Base-by-base conservation (phyloP, 2,113 vertebrate species). In the Okapia johnstoni region DNA sequence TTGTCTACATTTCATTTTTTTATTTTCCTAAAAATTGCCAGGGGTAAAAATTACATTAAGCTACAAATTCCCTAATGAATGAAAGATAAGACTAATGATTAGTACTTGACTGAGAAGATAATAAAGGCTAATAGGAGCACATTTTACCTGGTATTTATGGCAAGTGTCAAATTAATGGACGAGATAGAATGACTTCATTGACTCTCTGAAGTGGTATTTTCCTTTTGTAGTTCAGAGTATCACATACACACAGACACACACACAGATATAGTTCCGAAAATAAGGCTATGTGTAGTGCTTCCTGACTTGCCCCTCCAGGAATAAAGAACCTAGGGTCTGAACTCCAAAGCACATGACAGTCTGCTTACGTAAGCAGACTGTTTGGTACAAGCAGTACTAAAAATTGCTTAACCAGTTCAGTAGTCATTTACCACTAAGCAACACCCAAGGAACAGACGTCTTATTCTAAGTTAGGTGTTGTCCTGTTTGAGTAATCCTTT, bases 121-220 rank as follows among this genome's bases (percentile, higher is more conserved):
- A 80, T 83, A 36, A 85, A 93, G 33, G 58, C 58, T 73, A 84
- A 93, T 15, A 76, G n/a, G 43, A 77, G 4, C n/a, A 83, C n/a
- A 1, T 89, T 79, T 89, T 84, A 43, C 25, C 57, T 55, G 3
- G 21, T 92, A 93, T 85, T 95, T 90, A 95, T 87, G 57, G 36
- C 52, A 93, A 93, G 23, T 58, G 63, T 96, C 66, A 95, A 94
- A 89, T 92, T 96, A 93, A 84, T 84, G 70, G 13, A 89, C 26
- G 46, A 94, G 55, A 76, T 25, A 88, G 40, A 97, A 96, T 81
- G 26, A 95, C 93, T 92, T 96, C 55, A 89, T 84, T 58, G 60
- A 95, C 54, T 92, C 23, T 85, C 30, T 55, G 28, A 46, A 96
- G 60, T 25, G 46, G 3, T n/a, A 40, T 77, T 86, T 95, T 95